Evolutionary conservation across 2,113 vertebrate species (phyloP).

Genomic region (Oncorhynchus kisutch): DNA sequence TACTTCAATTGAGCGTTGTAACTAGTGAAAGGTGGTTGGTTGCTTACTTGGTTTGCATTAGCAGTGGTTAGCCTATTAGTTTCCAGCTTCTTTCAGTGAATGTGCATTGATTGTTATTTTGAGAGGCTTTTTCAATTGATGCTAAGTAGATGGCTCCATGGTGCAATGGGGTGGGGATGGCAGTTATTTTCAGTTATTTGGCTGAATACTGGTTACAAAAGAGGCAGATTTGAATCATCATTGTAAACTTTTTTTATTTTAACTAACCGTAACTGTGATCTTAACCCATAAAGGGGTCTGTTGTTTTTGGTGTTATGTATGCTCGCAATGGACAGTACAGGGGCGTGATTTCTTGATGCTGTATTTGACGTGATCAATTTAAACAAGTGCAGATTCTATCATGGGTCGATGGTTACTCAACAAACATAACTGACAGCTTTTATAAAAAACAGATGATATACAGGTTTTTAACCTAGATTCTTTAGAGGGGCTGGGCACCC

Average conservation of each 20-base stretch:
- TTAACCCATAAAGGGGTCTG: background rate
- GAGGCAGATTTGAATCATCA: background rate
- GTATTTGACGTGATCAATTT: slow-evolving; percentile 17
- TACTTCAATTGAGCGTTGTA: background rate
- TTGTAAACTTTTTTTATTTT: background rate
- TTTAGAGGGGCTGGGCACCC: slow-evolving; percentile 67
- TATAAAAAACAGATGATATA: slow-evolving; percentile 17
- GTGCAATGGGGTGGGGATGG: background rate
- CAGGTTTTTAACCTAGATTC: slow-evolving; percentile 24
- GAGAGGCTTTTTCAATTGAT: background rate
- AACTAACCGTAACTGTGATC: slow-evolving; percentile 12
- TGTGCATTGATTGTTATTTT: background rate
- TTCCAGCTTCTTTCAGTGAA: background rate
- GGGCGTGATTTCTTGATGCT: slow-evolving; percentile 12
- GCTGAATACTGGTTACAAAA: background rate
- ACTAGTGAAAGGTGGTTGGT: background rate
- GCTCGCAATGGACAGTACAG: slow-evolving; percentile 1
- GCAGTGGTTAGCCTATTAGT: background rate
- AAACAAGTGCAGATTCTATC: background rate
- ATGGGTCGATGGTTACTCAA: slow-evolving; percentile 6
- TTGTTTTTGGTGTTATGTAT: slow-evolving; percentile 3
- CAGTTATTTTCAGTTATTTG: background rate
- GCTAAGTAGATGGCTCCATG: background rate
- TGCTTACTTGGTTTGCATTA: background rate
- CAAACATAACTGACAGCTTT: slow-evolving; percentile 26